Percentiles rank a stretch among this genome's conserved stretches.
phyloP scores from a whole-genome alignment of 53 echinoderm and acorn worm species.

The Mesocentrotus franciscanus region DNA sequence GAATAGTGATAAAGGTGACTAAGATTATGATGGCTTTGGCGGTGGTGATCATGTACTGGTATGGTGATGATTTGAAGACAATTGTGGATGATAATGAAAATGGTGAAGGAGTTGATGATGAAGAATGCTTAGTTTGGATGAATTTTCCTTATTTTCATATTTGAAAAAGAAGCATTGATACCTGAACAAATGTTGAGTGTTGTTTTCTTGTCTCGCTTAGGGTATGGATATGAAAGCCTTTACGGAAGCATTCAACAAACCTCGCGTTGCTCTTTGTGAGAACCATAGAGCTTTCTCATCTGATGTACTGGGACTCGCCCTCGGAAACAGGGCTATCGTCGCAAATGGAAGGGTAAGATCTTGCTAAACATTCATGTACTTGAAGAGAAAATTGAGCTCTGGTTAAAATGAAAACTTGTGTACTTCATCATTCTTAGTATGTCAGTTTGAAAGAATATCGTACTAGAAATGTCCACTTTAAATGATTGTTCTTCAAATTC shows the following conservation, averaged over 20 bases:
- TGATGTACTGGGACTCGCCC: conserved; percentile 69
- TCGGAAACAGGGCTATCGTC: conserved; percentile 81
- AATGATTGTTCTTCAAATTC: no score
- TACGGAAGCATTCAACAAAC: conserved; percentile 60
- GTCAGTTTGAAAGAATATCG: no score
- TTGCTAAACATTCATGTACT: not conserved
- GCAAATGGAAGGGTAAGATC: conserved; percentile 89
- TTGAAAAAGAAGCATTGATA: not conserved
- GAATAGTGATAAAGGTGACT: not conserved
- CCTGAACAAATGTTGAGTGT: not conserved
- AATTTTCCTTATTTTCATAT: no score
- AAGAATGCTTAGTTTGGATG: not conserved
- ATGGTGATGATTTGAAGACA: not conserved
- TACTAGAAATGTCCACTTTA: no score
- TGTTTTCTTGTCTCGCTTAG: conserved; percentile 53
- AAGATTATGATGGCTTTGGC: not conserved
- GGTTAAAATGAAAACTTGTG: no score
- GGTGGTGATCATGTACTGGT: not conserved
- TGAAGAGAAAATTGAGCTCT: no score
- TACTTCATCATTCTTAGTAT: no score
- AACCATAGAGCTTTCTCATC: conserved; percentile 73
- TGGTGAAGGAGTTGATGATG: not conserved
- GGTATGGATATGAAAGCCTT: conserved; percentile 91
- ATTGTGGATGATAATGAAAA: not conserved
- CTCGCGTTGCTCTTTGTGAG: conserved; percentile 60